These are phyloP conservation scores for Bombycilla garrulus DNA, from an alignment of 2,113 vertebrate species.

Conservation along the genomic window DNA sequence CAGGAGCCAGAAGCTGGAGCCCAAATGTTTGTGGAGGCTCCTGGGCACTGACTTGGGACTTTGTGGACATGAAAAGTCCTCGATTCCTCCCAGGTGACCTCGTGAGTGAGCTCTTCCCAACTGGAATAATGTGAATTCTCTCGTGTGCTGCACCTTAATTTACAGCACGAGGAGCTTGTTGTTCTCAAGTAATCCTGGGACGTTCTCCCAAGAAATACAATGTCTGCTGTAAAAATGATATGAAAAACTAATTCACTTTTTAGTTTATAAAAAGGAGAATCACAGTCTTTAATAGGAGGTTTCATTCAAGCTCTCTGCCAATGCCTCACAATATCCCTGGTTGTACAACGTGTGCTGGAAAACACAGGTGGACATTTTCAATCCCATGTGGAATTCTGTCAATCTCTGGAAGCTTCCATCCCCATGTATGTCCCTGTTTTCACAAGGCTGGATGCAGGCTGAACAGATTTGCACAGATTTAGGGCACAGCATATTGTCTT, in stretches of 20 bases:
- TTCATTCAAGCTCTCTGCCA: not conserved
- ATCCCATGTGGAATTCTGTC: not conserved
- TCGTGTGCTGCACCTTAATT: not conserved
- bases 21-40: not conserved
- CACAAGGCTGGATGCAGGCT: not conserved
- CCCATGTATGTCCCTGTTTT: not conserved
- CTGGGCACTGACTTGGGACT: not conserved
- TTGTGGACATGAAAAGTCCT: not conserved
- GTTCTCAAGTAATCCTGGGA: not conserved
- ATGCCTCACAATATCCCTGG: not conserved
- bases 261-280: not conserved
- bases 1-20: not conserved
- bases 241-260: not conserved
- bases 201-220: not conserved
- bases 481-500: not conserved
- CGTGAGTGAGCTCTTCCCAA: not conserved
- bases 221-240: not conserved
- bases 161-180: fast-evolving
- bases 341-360: not conserved
- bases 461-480: conserved; percentile 11
- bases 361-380: not conserved
- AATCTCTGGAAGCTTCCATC: not conserved
- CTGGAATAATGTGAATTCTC: not conserved
- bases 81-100: not conserved
- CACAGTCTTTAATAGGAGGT: not conserved